Evolutionary conservation across 2,113 vertebrate genomes (phyloP).

Genomic region (Erpornis zantholeuca): DNA sequence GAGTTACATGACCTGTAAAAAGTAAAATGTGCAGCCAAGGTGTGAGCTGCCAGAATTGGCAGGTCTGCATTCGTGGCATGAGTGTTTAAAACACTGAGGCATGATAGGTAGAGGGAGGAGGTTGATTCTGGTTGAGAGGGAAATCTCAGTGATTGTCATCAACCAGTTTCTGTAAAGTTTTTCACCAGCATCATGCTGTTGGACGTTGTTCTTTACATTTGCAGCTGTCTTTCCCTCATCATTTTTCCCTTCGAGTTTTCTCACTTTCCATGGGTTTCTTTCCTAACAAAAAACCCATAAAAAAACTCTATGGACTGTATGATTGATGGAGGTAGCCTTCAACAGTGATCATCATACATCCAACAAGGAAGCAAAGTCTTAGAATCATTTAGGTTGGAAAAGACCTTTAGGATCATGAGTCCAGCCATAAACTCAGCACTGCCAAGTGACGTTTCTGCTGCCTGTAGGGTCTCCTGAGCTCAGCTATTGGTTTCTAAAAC

Average conservation of each 20-base stretch:
- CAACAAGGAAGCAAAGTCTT: neutral
- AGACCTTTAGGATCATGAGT: neutral
- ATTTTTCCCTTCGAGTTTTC: neutral
- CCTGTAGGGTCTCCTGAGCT: neutral
- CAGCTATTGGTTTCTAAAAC: constrained; percentile 9
- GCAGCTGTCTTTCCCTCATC: neutral
- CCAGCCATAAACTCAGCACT: neutral
- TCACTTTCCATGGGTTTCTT: neutral
- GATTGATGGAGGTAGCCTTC: neutral
- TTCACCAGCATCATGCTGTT: neutral
- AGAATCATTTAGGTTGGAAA: neutral
- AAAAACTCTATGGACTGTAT: neutral
- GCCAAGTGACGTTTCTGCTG: neutral
- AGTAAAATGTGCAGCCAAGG: rapidly evolving
- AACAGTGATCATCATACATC: neutral
- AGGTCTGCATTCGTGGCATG: neutral
- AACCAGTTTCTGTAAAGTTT: neutral
- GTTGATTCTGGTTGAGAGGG: neutral
- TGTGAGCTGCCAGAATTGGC: neutral
- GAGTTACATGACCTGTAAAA: neutral
- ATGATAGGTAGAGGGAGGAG: neutral
- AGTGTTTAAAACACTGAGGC: neutral
- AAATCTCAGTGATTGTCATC: neutral
- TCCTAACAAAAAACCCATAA: neutral
- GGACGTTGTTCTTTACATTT: neutral